A percentile compares a stretch with the other conserved stretches of the same genome.
Conservation (phyloP, 1,140 invertebrate genomes). For the Trinorchestia longiramus region DNA sequence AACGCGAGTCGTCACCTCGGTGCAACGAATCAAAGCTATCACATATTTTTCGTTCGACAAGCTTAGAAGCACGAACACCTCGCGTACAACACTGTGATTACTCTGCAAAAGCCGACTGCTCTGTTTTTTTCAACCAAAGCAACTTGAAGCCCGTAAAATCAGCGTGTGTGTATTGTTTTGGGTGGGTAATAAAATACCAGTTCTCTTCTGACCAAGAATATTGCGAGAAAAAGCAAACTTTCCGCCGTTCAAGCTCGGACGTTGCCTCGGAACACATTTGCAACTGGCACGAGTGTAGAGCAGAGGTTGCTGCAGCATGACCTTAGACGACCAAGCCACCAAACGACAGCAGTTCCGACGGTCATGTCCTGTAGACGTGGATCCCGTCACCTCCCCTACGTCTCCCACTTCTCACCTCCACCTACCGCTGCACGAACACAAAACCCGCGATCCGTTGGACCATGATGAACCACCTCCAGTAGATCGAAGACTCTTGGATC, state of each 20-base stretch:
- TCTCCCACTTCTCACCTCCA: background rate
- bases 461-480: background rate
- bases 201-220: background rate
- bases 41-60: background rate
- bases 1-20: background rate
- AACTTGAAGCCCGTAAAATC: background rate
- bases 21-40: background rate
- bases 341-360: conserved; percentile 28
- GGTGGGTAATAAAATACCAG: background rate
- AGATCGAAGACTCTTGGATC: background rate
- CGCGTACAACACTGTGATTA: background rate
- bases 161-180: background rate
- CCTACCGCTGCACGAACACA: background rate
- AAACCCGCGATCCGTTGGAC: background rate
- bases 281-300: background rate
- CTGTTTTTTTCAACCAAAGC: background rate
- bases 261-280: background rate
- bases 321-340: conserved; percentile 35
- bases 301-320: conserved; percentile 1
- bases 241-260: background rate
- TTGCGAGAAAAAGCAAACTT: background rate
- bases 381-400: background rate
- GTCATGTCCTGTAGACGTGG: conserved; percentile 37
- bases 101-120: background rate
- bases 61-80: background rate